Conservation (phyloP, 2,888 invertebrate genomes). For the Argyresthia albistria region DNA sequence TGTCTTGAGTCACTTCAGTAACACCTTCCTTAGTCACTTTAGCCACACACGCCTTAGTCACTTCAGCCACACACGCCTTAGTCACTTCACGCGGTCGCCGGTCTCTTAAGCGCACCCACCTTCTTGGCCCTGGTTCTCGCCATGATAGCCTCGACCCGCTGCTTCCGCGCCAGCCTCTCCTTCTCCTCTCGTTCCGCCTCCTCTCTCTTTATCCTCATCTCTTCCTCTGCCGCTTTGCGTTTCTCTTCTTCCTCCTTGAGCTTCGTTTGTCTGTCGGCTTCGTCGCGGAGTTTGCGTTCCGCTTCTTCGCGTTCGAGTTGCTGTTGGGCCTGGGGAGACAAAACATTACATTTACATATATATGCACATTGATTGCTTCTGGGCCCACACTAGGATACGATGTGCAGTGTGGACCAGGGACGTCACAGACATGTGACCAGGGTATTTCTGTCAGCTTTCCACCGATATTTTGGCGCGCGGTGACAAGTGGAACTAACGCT, state of each 20-base stretch:
- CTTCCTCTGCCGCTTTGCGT: constrained; percentile 86
- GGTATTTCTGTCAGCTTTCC: no score
- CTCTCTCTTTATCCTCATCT: constrained; percentile 86
- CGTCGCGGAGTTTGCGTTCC: constrained; percentile 82
- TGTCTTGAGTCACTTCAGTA: no score
- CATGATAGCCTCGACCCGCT: constrained; percentile 95
- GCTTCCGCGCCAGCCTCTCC: constrained; percentile 89
- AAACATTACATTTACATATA: not conserved
- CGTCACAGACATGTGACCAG: no score
- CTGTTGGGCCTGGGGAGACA: constrained; percentile 51
- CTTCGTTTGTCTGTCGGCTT: constrained; percentile 77
- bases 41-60: no score
- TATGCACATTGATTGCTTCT: no score
- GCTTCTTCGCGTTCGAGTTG: constrained; percentile 77
- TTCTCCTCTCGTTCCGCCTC: constrained; percentile 92
- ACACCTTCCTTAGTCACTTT: no score
- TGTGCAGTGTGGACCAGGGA: no score
- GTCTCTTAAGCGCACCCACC: constrained; percentile 30
- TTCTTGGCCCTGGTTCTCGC: constrained; percentile 80
- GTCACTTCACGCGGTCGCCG: no score
- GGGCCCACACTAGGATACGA: no score
- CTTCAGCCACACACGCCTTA: no score
- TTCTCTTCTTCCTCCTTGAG: constrained; percentile 80
- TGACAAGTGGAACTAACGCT: no score
- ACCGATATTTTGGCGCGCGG: no score